Evolutionary conservation across 2,888 invertebrate genomes (phyloP), one percentile per base, ranked within the genome.

Genomic region (Entomobrya multifasciata): DNA sequence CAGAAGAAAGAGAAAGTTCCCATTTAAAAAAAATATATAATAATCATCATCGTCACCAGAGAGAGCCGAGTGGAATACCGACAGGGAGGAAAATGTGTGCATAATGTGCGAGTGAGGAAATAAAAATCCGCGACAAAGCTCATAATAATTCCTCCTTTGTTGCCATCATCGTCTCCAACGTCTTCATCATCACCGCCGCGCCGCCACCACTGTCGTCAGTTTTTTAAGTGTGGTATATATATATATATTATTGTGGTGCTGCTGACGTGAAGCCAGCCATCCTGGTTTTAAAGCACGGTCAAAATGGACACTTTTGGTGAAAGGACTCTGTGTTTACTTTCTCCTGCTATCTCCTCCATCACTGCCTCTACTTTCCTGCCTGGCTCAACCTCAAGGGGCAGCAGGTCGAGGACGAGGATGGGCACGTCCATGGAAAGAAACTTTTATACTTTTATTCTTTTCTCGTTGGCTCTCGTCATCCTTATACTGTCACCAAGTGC

Each of bases 401-500:
- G 87, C 83, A 88, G 88, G 86, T 88, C 88, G 86, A 87, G 88
- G 83, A 86, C 82, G 87, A 88, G 88, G 87, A 87, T 79, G 87
- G 86, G 77, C 85, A 87, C 87, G 86, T 89, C 87, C 83, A 74
- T 87, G 86, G 86, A 81, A 79, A 88, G 84, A 76, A 87, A 85
- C 86, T 89, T 88, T 87, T 89, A 87, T 87, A 88, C 87, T 78
- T 88, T 89, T 83, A 87, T 88, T 88, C 87, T 87, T 78, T 74
- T 87, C 87, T 85, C 88, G 86, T 86, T 87, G 87, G 88, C 88
- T 88, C 83, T 89, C 86, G 87, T 87, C 86, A 89, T 87, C 89
- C 89, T 89, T 87, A 88, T 86, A 84, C 86, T 89, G 89, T 89
- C 89, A 89, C 89, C 88, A 89, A 89, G 89, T 89, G 89, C 89